Base-by-base conservation (phyloP, 2,113 vertebrate genomes). In the Ia io region DNA sequence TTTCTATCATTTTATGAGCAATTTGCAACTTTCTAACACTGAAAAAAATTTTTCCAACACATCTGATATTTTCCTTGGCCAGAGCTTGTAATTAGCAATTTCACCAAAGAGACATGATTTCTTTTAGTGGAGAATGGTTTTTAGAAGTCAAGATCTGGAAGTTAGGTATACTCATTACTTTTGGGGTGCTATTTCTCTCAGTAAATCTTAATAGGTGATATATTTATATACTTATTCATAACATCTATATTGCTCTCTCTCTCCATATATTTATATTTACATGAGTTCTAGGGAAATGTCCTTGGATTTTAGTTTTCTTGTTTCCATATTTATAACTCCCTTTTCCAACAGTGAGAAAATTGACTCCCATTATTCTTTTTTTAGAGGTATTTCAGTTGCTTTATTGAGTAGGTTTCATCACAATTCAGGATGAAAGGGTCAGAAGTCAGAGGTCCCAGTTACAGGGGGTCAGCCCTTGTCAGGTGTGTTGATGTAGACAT, bases 401-500 rank as follows among this genome's bases (percentile, higher is more conserved):
- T 97, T 97, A 96, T 97, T 97, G 17, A 47, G 1, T 5, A 40
- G 4, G 76, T 56, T 49, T 84, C 59, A 77, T 80, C 12, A 18
- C 16, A 4, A 65, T n/a, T 28, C n/a, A 44, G 25, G 11, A 61
- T 9, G 59, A 56, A 49, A 40, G 16, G 74, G 76, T 94, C 84
- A 69, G 35, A 88, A 56, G 73, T 85, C 78, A n/a, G 61, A 76
- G 71, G 37, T 63, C 0, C 6, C 11, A 76, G 84, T 30, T 40
- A 1, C 3, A 18, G 67, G 84, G 35, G 32, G 90, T 97, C 96
- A 95, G 71, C 96, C 56, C 59, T 97, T 42, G 49, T 53, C 59
- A 2, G 95, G 96, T 96, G 96, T 92, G 85, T 97, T 97, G 73
- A 96, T 89, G 92, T 97, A 97, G 85, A 97, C 7, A 56, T 70